Conservation (phyloP, 2,888 invertebrate species). For the Branchipolynoe longqiensis region DNA sequence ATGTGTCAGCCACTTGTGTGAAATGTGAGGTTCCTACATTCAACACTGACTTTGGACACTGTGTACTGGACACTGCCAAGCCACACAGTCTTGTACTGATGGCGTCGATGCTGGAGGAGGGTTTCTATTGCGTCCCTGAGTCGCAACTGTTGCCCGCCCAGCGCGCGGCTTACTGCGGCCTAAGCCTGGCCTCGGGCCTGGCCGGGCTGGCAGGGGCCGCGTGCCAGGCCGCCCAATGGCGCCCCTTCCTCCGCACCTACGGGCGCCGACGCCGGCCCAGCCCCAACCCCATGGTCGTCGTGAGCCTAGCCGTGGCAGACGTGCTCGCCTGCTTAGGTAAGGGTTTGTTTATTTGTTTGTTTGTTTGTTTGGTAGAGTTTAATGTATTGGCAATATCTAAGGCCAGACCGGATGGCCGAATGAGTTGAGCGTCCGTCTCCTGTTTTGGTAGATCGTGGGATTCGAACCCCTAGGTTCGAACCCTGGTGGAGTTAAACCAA, state of each 20-base stretch:
- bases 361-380: background rate
- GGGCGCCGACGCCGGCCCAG: constrained; percentile 22
- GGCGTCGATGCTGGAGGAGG: constrained; percentile 56
- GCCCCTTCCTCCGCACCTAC: constrained; percentile 30
- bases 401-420: too few relatives aligned
- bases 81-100: too few relatives aligned
- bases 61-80: too few relatives aligned
- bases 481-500: too few relatives aligned
- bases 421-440: too few relatives aligned
- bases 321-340: constrained; percentile 51
- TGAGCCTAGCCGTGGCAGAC: constrained; percentile 49
- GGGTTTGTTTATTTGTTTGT: background rate
- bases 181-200: constrained; percentile 34
- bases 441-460: too few relatives aligned
- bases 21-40: too few relatives aligned
- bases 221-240: constrained; percentile 48
- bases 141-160: background rate
- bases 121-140: constrained; percentile 52
- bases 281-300: constrained; percentile 58
- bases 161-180: constrained; percentile 17
- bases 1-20: background rate
- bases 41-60: too few relatives aligned
- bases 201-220: constrained; percentile 38
- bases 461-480: too few relatives aligned
- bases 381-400: too few relatives aligned